Base-by-base conservation (phyloP, 2,888 invertebrate species). In the Neoitamus cyanurus region DNA sequence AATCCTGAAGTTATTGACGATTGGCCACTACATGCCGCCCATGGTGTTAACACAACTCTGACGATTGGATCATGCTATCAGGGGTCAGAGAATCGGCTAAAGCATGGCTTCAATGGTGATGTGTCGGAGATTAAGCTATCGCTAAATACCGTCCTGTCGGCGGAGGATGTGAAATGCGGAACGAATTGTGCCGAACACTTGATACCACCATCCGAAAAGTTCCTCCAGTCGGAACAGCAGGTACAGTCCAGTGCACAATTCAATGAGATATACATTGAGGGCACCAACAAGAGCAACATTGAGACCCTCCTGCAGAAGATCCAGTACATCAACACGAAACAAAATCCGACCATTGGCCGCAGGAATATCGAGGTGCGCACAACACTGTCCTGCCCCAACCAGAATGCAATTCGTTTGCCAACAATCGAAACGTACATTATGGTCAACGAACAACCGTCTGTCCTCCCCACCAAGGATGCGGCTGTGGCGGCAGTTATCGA, bases 1-100 rank as follows among this genome's bases (percentile, higher is more conserved):
- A 98, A 97, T 88, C 98, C 98, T 0, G 99, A 99, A 92, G 97
- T 99, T 75, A 97, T 99, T 89, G 99, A 99, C 90, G 99, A 99
- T 92, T 99, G 99, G 99, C 99, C 99, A 0, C 93, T 99, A 69
- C 99, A 99, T 90, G 97, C 98, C 7, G 97, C 98, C 0, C 97
- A 97, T 88, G 97, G 96, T 0, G 94, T 97, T 87, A 97, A 97
- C 90, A 99, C 99, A 7, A 98, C 97, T 5, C 92, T 99, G 68
- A 96, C 97, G 0, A 95, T 99, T 0, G 99, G 99, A 1, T 99
- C 99, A 31, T 99, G 99, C 92, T 99, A 98, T 97, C 99, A 99
- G 93, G 97, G 98, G 58, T 96, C 97, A 0, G 97, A 97, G 88
- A 95, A 95, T 90, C 95, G 96, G 89, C 96, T 98, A 93, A 96